A percentile compares a stretch with the other conserved stretches of the same genome.
These are phyloP conservation scores for Cryptocheilus praepositus DNA, from an alignment of 2,888 invertebrate genomes.

Conservation along the genomic window DNA sequence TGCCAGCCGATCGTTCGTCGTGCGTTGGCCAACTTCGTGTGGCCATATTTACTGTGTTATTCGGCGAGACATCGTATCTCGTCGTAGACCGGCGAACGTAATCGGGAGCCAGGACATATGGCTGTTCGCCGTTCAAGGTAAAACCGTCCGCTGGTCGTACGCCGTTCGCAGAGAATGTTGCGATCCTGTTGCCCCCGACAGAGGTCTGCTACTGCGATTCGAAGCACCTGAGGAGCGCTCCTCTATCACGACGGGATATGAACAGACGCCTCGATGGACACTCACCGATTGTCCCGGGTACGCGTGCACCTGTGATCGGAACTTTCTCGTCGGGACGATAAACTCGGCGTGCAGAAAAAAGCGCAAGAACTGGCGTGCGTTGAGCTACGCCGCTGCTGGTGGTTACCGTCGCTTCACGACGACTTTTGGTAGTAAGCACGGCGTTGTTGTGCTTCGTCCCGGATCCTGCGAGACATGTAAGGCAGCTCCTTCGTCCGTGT, in stretches of 20 bases:
- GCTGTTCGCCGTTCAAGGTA: conserved; percentile 26
- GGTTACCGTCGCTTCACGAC: conserved; percentile 10
- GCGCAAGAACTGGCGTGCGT: conserved; percentile 1
- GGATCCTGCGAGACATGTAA: conserved; percentile 38
- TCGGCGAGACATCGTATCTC: conserved; percentile 42
- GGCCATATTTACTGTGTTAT: conserved; percentile 67
- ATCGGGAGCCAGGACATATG: conserved; percentile 29
- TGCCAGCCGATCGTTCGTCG: conserved; percentile 49
- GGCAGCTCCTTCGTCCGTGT: conserved; percentile 11
- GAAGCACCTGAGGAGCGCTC: conserved; percentile 23
- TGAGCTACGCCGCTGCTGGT: conserved; percentile 6
- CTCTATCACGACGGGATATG: conserved; percentile 29
- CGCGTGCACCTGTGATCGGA: conserved; percentile 23
- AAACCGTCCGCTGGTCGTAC: conserved; percentile 8
- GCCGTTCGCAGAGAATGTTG: conserved; percentile 22
- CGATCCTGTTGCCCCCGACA: conserved; percentile 21
- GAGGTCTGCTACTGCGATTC: conserved; percentile 22
- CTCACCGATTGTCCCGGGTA: conserved; percentile 23
- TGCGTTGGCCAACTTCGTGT: conserved; percentile 48
- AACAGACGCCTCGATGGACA: conserved; percentile 40
- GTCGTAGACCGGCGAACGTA: conserved; percentile 38
- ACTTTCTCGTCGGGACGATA: conserved; percentile 18
- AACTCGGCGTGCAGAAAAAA: conserved; percentile 5
- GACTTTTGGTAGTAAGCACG: conserved; percentile 17
- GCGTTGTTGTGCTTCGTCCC: conserved; percentile 31